Evolutionary conservation across 23 tunicate genomes (phyloP).

Genomic region (Clavelina lepadiformis): DNA sequence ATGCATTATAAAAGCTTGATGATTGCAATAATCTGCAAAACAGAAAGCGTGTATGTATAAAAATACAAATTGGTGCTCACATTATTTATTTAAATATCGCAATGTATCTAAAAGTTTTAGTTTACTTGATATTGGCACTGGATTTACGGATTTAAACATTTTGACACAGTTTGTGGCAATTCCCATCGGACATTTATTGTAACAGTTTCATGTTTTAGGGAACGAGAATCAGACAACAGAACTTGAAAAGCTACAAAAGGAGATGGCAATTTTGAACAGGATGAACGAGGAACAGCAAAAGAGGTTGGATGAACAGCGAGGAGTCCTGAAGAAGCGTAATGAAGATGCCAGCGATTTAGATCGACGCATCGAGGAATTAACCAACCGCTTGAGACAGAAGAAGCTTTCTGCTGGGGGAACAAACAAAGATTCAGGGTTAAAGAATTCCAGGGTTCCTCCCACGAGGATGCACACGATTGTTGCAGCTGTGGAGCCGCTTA

Average conservation of each 20-base stretch:
- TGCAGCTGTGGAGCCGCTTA: constrained; percentile 85
- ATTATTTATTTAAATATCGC: too few relatives aligned
- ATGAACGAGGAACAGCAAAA: constrained; percentile 83
- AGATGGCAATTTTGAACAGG: constrained; percentile 55
- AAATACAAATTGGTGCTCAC: too few relatives aligned
- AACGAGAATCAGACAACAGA: constrained; percentile 25
- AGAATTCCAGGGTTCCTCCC: constrained; percentile 14
- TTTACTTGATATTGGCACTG: too few relatives aligned
- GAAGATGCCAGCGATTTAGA: constrained; percentile 85
- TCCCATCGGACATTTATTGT: neutral
- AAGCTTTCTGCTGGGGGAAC: constrained; percentile 18
- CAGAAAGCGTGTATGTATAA: too few relatives aligned
- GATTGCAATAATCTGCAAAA: too few relatives aligned
- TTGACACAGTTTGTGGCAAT: too few relatives aligned
- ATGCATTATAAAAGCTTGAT: too few relatives aligned
- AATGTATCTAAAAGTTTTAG: too few relatives aligned
- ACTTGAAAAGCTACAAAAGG: constrained; percentile 53
- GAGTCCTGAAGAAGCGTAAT: constrained; percentile 48
- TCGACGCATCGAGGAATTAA: constrained; percentile 78
- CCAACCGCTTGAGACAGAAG: constrained; percentile 62
- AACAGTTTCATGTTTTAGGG: neutral
- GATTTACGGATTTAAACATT: too few relatives aligned
- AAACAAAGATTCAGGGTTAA: neutral
- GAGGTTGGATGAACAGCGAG: constrained; percentile 58
- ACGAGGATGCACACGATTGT: constrained; percentile 79